phyloP scores from a whole-genome alignment of 2,888 invertebrate species.

The Thysanoteuthis rhombus region DNA sequence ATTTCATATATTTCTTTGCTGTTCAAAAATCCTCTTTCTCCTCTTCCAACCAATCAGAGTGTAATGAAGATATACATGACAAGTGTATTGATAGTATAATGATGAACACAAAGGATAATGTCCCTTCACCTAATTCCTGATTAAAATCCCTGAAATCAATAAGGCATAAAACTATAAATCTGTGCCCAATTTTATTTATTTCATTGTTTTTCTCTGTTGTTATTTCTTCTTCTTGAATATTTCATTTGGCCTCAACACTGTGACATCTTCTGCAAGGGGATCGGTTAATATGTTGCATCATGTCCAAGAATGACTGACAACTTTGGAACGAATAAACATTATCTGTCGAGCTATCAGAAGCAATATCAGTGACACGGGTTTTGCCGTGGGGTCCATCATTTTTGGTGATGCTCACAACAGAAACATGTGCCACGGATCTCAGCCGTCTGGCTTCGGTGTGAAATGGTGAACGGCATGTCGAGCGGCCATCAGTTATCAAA shows the following conservation, averaged over 20 bases:
- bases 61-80: too few relatives aligned
- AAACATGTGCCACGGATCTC: slow-evolving; percentile 27
- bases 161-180: too few relatives aligned
- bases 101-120: too few relatives aligned
- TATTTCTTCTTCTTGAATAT: background rate
- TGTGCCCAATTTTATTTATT: too few relatives aligned
- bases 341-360: slow-evolving; percentile 15
- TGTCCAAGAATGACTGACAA: background rate
- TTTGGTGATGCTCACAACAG: background rate
- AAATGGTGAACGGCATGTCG: background rate
- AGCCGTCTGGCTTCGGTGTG: background rate
- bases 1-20: too few relatives aligned
- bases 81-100: too few relatives aligned
- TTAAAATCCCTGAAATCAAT: too few relatives aligned
- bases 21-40: too few relatives aligned
- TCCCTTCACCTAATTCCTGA: too few relatives aligned
- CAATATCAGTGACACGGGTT: background rate
- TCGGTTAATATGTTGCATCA: slow-evolving; percentile 23
- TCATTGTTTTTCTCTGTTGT: too few relatives aligned
- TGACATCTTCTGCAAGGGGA: background rate
- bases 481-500: slow-evolving; percentile 24
- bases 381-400: background rate
- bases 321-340: slow-evolving; percentile 20
- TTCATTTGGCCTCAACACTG: background rate
- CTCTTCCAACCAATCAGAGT: too few relatives aligned